Conservation (phyloP, 2,888 invertebrate species). For the Caenorhabditis sp. region DNA sequence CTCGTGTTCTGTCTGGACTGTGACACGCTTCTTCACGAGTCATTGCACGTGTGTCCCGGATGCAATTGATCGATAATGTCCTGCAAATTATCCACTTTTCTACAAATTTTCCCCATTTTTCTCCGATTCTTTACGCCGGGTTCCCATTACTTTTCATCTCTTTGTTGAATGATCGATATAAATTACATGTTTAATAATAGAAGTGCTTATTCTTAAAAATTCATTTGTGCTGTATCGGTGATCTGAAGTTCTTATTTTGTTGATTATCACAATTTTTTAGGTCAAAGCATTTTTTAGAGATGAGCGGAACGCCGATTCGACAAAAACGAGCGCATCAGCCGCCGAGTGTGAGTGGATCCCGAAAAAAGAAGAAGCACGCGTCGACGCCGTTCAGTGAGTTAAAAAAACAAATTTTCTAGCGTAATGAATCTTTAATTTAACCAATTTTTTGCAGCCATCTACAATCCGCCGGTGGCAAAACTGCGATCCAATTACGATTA, state of each 20-base stretch:
- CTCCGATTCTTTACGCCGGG: neutral
- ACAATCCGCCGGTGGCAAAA: conserved; percentile 20
- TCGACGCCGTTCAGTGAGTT: neutral
- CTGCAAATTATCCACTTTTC: neutral
- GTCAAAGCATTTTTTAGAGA: neutral
- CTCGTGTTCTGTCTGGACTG: conserved; percentile 91
- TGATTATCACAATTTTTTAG: neutral
- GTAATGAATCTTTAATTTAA: no score
- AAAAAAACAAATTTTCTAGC: no score
- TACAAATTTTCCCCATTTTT: neutral
- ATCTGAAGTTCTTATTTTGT: neutral
- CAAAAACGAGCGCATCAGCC: neutral
- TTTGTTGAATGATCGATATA: neutral
- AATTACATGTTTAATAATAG: neutral
- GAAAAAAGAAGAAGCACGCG: neutral
- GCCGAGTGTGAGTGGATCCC: neutral
- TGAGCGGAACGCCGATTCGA: neutral
- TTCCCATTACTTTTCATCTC: neutral
- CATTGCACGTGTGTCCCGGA: conserved; percentile 95
- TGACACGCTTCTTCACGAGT: conserved; percentile 93
- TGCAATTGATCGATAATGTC: conserved; percentile 82
- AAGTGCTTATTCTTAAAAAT: neutral
- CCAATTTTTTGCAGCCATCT: conserved; percentile 8
- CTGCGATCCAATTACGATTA: conserved; percentile 11
- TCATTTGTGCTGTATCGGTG: neutral